Base-by-base conservation (phyloP, 2,113 vertebrate species). In the Euleptes europaea region DNA sequence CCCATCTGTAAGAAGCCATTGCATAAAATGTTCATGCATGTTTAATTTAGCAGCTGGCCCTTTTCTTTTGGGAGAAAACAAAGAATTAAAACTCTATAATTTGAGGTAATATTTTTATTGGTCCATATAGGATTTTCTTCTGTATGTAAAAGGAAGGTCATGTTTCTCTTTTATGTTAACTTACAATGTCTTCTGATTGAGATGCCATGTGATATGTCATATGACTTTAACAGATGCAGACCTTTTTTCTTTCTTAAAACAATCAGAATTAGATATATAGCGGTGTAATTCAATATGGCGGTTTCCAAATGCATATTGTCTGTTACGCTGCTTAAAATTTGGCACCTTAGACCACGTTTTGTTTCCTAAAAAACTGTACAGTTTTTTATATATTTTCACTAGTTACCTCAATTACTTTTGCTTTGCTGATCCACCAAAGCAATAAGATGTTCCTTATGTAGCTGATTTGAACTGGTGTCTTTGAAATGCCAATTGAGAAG, bases 61-160 rank as follows among this genome's bases (percentile, higher is more conserved):
- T 84, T 38, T 89, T 92, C 88, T 51, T 72, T 65, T 44, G 44
- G 89, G 83, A 91, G 86, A 88, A 66, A 78, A 84, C 44, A 13
- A 75, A 82, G 90, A 92, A 84, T 84, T 89, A 93, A 85, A 86
- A 88, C 88, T 93, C 89, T 92, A 89, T 93, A 90, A 92, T 91
- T 90, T 90, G 87, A 81, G 87, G 84, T 92, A 78, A 92, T 90
- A 84, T 82, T 91, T 67, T 5, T 75, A 1, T 80, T 38, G 67
- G 49, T 70, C 88, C 81, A 81, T 91, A 85, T 82, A 91, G 73
- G 77, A 86, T 86, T 91, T 95, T 88, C 82, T 95, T 86, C 75
- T 93, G 49, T 51, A 67, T 63, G 47, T 42, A 42, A 57, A 57
- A 51, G 75, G 33, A 72, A 82, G 70, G 42, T 75, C 38, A 70